Conservation (phyloP, 2,797 vertebrate genomes). For the Glyptemys insculpta region DNA sequence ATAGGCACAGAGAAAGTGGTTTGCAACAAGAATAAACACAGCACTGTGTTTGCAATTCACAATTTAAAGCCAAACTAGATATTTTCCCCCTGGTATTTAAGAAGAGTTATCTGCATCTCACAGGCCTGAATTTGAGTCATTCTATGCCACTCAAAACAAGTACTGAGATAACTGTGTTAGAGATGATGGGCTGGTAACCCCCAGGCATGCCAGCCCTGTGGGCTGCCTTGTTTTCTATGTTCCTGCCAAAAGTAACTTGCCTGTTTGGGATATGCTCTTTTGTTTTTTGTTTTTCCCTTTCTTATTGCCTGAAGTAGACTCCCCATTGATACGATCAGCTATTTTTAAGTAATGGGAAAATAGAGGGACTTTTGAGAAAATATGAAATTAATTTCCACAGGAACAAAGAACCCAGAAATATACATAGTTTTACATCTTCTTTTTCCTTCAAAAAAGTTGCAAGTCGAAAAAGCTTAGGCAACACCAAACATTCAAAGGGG, state of each 20-base stretch:
- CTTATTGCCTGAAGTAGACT: constrained; percentile 50
- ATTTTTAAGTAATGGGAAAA: constrained; percentile 10
- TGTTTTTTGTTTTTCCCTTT: constrained; percentile 52
- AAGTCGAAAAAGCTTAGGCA: not conserved
- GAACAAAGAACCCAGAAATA: constrained; percentile 65
- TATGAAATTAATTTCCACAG: constrained; percentile 39
- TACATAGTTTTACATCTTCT: constrained; percentile 12
- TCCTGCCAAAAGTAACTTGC: constrained; percentile 18
- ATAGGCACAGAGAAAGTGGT: not conserved
- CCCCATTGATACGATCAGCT: not conserved
- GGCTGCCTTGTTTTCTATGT: constrained; percentile 35
- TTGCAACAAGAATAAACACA: constrained; percentile 43
- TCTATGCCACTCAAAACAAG: constrained; percentile 53
- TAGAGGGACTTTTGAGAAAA: constrained; percentile 18
- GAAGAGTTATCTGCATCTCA: constrained; percentile 67
- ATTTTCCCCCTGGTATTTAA: constrained; percentile 55
- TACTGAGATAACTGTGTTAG: constrained; percentile 38
- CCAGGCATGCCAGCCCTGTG: not conserved
- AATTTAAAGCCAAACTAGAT: constrained; percentile 51
- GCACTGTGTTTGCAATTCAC: constrained; percentile 40
- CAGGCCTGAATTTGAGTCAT: constrained; percentile 44
- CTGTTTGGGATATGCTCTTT: not conserved
- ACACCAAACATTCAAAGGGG: not conserved
- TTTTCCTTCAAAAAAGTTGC: not conserved
- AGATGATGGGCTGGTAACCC: constrained; percentile 55